Percentiles rank a stretch among this genome's conserved stretches.
These are phyloP conservation scores for Herpailurus yagouaroundi DNA, from an alignment of 2,113 vertebrate genomes.

Conservation along the genomic window DNA sequence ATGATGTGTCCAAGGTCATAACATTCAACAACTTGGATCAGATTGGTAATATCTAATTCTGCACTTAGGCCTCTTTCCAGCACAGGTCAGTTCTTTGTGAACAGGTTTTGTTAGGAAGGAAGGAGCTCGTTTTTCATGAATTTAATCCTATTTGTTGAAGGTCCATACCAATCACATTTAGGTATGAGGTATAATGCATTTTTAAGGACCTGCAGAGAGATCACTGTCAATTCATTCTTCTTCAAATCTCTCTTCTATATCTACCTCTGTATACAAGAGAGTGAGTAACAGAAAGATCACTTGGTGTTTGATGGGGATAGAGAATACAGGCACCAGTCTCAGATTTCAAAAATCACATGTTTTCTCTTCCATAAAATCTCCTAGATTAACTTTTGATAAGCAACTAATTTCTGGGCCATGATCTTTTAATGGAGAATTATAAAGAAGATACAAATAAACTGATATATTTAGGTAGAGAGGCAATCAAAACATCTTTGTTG, in stretches of 20 bases:
- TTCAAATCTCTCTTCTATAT: neutral
- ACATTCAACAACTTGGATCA: neutral
- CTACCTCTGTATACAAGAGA: neutral
- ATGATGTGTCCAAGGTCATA: neutral
- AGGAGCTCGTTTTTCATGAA: neutral
- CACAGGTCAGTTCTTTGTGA: neutral
- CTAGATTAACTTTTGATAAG: neutral
- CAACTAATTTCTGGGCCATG: neutral
- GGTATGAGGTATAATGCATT: neutral
- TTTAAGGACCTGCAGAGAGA: neutral
- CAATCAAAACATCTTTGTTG: neutral
- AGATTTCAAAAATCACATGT: neutral
- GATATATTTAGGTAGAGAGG: neutral
- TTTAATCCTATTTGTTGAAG: neutral
- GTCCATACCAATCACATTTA: neutral
- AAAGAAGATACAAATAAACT: neutral
- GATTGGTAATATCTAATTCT: neutral
- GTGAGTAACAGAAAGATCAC: neutral
- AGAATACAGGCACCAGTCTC: neutral
- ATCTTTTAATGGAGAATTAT: neutral
- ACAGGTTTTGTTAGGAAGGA: neutral
- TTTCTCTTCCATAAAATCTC: neutral
- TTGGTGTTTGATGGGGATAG: neutral
- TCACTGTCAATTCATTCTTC: neutral
- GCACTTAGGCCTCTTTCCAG: neutral